Evolutionary conservation across 2,113 vertebrate genomes (phyloP).

Genomic region (Hipposideros armiger): DNA sequence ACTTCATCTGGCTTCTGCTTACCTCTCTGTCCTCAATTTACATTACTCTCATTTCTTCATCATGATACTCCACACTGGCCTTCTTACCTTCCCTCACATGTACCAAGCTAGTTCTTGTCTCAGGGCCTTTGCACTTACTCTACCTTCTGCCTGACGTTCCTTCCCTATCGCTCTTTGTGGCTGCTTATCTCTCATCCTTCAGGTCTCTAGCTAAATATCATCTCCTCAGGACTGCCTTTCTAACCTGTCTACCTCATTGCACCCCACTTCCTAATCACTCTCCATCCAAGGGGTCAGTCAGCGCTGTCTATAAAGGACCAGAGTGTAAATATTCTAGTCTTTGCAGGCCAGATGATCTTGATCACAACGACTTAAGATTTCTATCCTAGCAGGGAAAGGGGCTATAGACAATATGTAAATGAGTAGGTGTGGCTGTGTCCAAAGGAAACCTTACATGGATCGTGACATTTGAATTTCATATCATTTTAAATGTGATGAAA

Average conservation of each 20-base stretch:
- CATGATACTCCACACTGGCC: background rate
- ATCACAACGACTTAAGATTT: background rate
- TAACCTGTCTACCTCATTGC: too few species aligned
- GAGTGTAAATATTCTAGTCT: background rate
- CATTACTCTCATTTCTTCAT: background rate
- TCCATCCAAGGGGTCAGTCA: background rate
- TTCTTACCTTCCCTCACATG: background rate
- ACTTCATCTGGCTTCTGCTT: background rate
- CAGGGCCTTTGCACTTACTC: background rate
- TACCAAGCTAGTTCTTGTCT: background rate
- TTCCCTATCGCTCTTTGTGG: background rate
- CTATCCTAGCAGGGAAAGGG: background rate
- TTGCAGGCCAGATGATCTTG: background rate
- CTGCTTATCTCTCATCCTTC: background rate
- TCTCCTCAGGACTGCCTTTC: background rate
- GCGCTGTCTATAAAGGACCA: background rate
- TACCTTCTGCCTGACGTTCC: background rate
- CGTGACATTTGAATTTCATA: background rate
- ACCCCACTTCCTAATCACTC: background rate
- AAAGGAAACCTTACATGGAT: background rate
- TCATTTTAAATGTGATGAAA: constrained; percentile 17
- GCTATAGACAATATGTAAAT: background rate
- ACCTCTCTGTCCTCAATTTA: background rate
- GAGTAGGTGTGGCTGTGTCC: background rate
- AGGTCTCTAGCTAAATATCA: too few species aligned